Conservation (phyloP, 1,140 invertebrate genomes). For the Oncopeltus fasciatus region DNA sequence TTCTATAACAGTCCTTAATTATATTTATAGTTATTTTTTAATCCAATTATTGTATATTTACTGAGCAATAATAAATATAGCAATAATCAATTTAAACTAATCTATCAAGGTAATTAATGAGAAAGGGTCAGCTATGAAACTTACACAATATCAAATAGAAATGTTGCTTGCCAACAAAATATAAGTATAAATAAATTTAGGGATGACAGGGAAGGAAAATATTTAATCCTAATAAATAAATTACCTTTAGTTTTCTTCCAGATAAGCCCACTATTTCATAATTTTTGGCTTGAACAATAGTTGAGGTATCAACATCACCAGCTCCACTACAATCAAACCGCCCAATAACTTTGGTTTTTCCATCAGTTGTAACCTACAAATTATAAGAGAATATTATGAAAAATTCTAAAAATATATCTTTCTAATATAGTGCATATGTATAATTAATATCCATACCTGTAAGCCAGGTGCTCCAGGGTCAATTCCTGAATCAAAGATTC, state of each 20-base stretch:
- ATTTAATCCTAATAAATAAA: no score
- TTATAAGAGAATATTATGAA: background rate
- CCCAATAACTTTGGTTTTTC: constrained; percentile 85
- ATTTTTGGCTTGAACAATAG: constrained; percentile 49
- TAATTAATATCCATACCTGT: constrained; percentile 46
- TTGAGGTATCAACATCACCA: constrained; percentile 83
- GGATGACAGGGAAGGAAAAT: no score
- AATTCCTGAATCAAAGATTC: constrained; percentile 93
- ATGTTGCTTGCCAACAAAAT: no score
- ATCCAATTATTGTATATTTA: no score
- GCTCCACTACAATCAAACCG: constrained; percentile 88
- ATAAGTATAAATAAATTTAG: no score
- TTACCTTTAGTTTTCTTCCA: constrained; percentile 75
- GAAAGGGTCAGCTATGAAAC: no score
- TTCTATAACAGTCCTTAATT: no score
- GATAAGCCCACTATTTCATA: constrained; percentile 71
- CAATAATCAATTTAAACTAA: no score
- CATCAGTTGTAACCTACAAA: constrained; percentile 66
- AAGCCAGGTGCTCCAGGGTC: constrained; percentile 89
- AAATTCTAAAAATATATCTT: background rate
- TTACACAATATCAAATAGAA: no score
- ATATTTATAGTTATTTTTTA: no score
- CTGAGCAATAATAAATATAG: no score
- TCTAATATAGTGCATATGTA: background rate
- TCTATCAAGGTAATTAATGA: no score